Percentiles rank a stretch among this genome's conserved stretches.
These are phyloP conservation scores for Neodiprion pinetum DNA, from an alignment of 1,140 invertebrate species.

Conservation along the genomic window DNA sequence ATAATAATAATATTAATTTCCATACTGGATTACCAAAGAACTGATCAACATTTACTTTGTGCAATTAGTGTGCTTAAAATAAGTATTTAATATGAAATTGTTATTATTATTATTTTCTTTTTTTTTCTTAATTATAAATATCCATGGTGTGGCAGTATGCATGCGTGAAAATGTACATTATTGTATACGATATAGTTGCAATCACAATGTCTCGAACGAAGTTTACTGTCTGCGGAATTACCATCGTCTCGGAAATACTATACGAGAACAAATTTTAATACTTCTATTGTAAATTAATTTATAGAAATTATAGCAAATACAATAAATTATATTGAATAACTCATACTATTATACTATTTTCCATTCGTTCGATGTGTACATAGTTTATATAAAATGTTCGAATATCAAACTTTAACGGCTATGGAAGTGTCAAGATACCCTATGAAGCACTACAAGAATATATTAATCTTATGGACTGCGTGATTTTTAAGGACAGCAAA, in stretches of 20 bases:
- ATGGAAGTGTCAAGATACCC: too few relatives aligned
- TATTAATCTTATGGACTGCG: too few relatives aligned
- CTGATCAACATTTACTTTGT: background rate
- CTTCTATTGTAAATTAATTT: conserved; percentile 6
- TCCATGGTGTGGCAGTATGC: background rate
- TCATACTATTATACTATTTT: background rate
- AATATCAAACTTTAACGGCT: too few relatives aligned
- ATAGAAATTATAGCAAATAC: background rate
- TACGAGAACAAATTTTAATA: background rate
- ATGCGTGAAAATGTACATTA: background rate
- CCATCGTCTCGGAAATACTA: background rate
- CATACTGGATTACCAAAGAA: conserved; percentile 2
- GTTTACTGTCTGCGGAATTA: background rate
- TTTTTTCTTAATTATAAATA: background rate
- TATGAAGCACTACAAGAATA: too few relatives aligned
- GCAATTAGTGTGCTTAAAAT: background rate
- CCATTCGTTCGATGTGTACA: too few relatives aligned
- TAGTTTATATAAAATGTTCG: too few relatives aligned
- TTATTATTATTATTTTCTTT: background rate
- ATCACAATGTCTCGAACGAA: background rate
- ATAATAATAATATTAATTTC: background rate
- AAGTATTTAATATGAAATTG: background rate
- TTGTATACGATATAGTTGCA: background rate
- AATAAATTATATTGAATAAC: background rate
- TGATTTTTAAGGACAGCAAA: too few relatives aligned